Base-by-base conservation (phyloP, 1,140 invertebrate genomes). In the Euwallacea similis region DNA sequence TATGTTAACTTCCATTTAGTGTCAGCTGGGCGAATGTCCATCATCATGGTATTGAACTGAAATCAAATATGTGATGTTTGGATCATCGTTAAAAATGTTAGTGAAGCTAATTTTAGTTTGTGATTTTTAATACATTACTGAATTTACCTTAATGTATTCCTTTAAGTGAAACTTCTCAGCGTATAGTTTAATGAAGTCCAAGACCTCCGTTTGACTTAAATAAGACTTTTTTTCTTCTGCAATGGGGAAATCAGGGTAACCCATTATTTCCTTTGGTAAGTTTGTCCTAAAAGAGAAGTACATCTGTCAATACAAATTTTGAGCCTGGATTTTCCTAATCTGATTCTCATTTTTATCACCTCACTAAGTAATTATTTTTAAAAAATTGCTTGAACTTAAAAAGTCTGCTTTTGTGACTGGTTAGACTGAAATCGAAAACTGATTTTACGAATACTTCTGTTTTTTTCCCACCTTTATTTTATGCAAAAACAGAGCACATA, bases 251-350 rank as follows among this genome's bases (percentile, higher is more conserved):
- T 91, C 91, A 2, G 88, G 88, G 78, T 87, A 93, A 3, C 87
- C 88, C 92, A 94, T 94, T 7, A 90, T 86, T 83, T 93, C 89
- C 80, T 92, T 92, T 2, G 92, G 92, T 42, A 93, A 79, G 84
- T 93, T 93, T 6, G 91, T 92, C 76, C 91, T 93, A 50, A 42
- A 77, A 72, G 6, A 33, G 58, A 69, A 50, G 2, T 50, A 13
- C 13, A 7, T 50, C 6, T 33, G 21, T 33, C 1, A 33, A 1
- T 4, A 33, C 21, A 33, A 33, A 33, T 33, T 33, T 4, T 33
- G 21, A 2, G 4, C 21, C 21, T 33, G 21, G 21, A 33, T 33
- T 33, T 33, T 33, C 21, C 21, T 33, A 33, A 2, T 33, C 4
- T 33, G 1, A 4, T 33, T 33, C 21, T 33, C 21, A 33, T 33